Evolutionary conservation across 64 coral and sea anemone genomes (phyloP).

Genomic region (Porites australiensis): DNA sequence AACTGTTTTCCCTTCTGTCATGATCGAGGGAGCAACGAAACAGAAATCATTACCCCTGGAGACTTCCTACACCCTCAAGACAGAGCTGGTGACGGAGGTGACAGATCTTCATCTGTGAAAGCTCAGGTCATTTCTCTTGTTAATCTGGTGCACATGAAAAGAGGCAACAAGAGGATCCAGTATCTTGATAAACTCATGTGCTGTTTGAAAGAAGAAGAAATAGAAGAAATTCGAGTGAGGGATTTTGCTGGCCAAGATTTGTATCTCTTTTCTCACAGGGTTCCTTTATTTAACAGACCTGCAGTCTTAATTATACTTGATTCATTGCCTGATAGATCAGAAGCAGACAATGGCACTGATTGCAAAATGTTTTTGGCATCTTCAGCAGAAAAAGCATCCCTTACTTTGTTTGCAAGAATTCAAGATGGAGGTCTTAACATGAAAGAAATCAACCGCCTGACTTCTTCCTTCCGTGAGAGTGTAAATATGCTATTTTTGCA

Average conservation of each 20-base stretch:
- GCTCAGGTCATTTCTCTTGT: constrained; percentile 2
- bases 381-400: neutral
- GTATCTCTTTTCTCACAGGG: neutral
- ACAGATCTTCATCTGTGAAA: neutral
- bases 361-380: neutral
- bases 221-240: neutral
- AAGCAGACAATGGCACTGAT: too few species aligned
- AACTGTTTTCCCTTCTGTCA: neutral
- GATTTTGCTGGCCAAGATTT: neutral
- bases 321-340: too few species aligned
- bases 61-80: neutral
- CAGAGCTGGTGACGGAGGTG: neutral
- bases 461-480: constrained; percentile 3
- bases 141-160: neutral
- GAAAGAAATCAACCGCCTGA: neutral
- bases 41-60: neutral
- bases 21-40: neutral
- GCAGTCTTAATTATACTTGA: neutral
- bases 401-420: neutral
- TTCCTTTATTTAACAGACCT: neutral
- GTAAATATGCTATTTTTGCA: constrained; percentile 21
- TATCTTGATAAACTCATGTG: neutral
- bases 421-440: neutral
- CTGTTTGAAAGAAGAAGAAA: neutral
- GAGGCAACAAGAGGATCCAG: neutral